Base-by-base conservation (phyloP, 2,113 vertebrate species). In the Chloebia gouldiae region DNA sequence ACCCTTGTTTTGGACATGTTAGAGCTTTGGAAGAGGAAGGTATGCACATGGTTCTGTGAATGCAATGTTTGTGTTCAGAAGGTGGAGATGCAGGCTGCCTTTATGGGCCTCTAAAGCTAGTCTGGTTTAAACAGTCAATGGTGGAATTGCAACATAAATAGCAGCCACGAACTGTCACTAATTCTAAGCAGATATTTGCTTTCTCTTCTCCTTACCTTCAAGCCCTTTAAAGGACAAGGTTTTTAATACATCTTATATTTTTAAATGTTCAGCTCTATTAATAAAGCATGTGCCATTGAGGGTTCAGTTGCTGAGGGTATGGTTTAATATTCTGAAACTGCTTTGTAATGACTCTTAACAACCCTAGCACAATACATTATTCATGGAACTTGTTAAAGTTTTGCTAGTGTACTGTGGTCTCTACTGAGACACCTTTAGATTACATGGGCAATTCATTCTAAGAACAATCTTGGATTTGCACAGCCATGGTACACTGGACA, bases 11-110 rank as follows among this genome's bases (percentile, higher is more conserved):
- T 95, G 97, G 97, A 96, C 94, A 83, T 90, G 88, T 95, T 97
- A 98, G 96, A 98, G 93, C 96, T 97, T 95, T 97, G 97, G 95
- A 96, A 92, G 95, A 96, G 92, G 96, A 98, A 97, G 95, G 95
- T 97, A 94, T 92, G 95, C 96, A 96, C 79, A 39, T 4, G 81
- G 91, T 93, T 95, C 86, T 91, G 53, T 87, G 88, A 96, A 82
- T 86, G 33, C 84, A 78, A 87, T 90, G 87, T 73, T 90, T 83
- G 92, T 78, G 45, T 95, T 94, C 13, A 81, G 95, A 95, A 82
- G 69, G 95, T 94, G 86, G 88, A 96, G 86, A 75, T 88, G 81
- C 89, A 97, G 94, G 92, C 94, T 96, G 63, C 94, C 94, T 97
- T 97, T 93, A 92, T 65, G 91, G 97, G 94, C 88, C 87, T 94